A percentile compares a stretch with the other conserved stretches of the same genome.
Evolutionary conservation across 2,113 vertebrate species (phyloP).

Genomic region (Heteronetta atricapilla): DNA sequence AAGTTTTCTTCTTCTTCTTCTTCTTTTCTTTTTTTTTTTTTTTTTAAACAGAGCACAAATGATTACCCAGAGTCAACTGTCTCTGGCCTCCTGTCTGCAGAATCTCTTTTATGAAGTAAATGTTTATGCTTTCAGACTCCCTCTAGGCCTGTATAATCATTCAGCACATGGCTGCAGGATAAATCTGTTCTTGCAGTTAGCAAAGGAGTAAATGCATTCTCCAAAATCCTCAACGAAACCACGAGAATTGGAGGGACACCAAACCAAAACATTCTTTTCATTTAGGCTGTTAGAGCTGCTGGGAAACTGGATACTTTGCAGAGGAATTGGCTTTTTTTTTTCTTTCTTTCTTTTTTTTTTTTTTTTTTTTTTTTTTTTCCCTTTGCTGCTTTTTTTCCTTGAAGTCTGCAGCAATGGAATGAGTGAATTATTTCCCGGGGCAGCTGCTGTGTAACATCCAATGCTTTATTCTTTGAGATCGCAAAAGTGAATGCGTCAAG

Average conservation of each 20-base stretch:
- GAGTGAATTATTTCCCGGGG: slow-evolving; percentile 65
- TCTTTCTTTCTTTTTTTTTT: background rate
- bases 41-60: background rate
- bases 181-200: slow-evolving; percentile 54
- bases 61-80: slow-evolving; percentile 31
- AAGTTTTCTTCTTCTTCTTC: background rate
- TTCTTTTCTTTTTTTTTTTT: background rate
- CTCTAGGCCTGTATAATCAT: slow-evolving; percentile 42
- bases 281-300: slow-evolving; percentile 29
- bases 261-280: slow-evolving; percentile 55
- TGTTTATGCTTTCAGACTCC: slow-evolving; percentile 44
- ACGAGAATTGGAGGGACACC: slow-evolving; percentile 50
- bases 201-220: slow-evolving; percentile 45
- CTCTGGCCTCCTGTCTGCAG: slow-evolving; percentile 50
- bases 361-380: background rate
- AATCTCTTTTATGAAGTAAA: slow-evolving; percentile 48
- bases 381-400: slow-evolving; percentile 33
- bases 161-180: slow-evolving; percentile 48
- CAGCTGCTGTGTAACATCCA: slow-evolving; percentile 67
- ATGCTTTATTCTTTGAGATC: slow-evolving; percentile 65
- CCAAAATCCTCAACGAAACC: slow-evolving; percentile 44
- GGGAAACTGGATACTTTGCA: slow-evolving; percentile 62
- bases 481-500: slow-evolving; percentile 41
- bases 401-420: slow-evolving; percentile 58
- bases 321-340: slow-evolving; percentile 7